phyloP scores from a whole-genome alignment of 2,113 vertebrate genomes.

The Pogonocichla stellata region DNA sequence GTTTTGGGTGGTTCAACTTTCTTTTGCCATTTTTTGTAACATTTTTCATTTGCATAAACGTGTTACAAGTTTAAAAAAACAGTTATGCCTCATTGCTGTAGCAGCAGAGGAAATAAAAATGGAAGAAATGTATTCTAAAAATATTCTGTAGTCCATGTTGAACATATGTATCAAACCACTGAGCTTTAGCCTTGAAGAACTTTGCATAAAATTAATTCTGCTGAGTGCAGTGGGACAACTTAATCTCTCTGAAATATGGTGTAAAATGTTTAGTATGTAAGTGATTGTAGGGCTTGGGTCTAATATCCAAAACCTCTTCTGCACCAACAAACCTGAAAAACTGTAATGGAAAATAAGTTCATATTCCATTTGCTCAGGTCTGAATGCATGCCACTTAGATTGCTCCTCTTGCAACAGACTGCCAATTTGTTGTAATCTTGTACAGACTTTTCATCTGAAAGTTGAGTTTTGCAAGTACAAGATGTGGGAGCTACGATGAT shows the following conservation, averaged over 20 bases:
- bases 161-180: not conserved
- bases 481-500: slow-evolving; percentile 67
- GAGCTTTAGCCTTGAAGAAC: not conserved
- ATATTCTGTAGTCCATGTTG: not conserved
- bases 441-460: slow-evolving; percentile 57
- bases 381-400: slow-evolving; percentile 24
- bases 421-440: slow-evolving; percentile 45
- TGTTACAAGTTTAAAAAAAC: not conserved
- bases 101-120: not conserved
- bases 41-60: not conserved
- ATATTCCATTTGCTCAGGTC: not conserved
- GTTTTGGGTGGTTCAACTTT: not conserved
- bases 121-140: not conserved
- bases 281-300: not conserved
- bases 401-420: not conserved
- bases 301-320: not conserved
- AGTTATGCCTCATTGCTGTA: not conserved
- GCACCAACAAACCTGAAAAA: not conserved
- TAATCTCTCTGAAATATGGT: not conserved
- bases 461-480: slow-evolving; percentile 68
- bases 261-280: not conserved
- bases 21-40: not conserved
- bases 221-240: not conserved
- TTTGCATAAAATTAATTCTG: not conserved
- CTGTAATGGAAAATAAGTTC: not conserved